phyloP scores from a whole-genome alignment of 1,140 invertebrate species.

The Amphibalanus amphitrite region DNA sequence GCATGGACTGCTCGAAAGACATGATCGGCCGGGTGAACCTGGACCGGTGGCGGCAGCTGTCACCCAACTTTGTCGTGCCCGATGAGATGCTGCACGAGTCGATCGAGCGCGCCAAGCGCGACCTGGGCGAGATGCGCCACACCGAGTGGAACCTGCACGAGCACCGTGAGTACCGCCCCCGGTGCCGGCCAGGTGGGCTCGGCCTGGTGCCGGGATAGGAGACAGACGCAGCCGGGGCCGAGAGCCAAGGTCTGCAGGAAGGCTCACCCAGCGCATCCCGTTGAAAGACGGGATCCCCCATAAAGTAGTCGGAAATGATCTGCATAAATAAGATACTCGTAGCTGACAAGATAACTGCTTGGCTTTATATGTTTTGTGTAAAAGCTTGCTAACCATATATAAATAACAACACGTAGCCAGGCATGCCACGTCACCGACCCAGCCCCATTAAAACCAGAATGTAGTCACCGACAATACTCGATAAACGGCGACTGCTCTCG shows the following conservation, averaged over 20 bases:
- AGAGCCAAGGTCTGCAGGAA: too few species aligned
- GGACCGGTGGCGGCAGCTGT: slow-evolving; percentile 28
- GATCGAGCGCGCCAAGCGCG: slow-evolving; percentile 23
- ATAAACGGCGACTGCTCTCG: not conserved
- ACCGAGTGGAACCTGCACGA: slow-evolving; percentile 21
- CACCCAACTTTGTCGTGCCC: slow-evolving; percentile 25
- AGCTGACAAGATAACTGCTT: too few species aligned
- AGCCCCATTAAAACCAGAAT: not conserved
- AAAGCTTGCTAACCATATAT: not conserved
- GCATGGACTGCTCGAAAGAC: slow-evolving; percentile 15
- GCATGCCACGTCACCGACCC: not conserved
- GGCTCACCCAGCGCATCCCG: too few species aligned
- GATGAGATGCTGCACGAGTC: slow-evolving; percentile 24
- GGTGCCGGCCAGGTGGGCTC: too few species aligned
- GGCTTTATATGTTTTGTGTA: not conserved
- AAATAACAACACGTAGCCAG: not conserved
- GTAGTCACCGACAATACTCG: not conserved
- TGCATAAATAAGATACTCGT: too few species aligned
- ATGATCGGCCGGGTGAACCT: slow-evolving; percentile 17
- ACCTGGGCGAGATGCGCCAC: slow-evolving; percentile 22
- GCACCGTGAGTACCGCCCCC: slow-evolving; percentile 12
- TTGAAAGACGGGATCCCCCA: too few species aligned
- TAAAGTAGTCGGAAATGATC: too few species aligned
- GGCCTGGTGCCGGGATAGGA: too few species aligned
- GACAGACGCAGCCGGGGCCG: too few species aligned